These are phyloP conservation scores for Chironex yamaguchii DNA, from an alignment of 30 jellyfish, hydroid and myxozoan species.

Conservation along the genomic window DNA sequence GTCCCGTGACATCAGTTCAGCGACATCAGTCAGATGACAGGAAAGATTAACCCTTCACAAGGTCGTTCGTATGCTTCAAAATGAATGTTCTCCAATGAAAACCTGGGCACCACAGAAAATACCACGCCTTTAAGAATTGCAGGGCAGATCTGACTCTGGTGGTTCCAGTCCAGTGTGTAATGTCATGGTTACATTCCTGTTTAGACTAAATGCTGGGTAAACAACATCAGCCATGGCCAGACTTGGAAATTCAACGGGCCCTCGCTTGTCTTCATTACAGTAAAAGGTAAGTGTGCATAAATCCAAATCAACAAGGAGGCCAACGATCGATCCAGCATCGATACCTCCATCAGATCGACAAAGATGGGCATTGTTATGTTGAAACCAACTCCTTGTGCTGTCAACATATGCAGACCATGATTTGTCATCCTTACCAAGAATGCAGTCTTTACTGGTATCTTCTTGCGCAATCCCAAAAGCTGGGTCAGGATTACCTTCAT, in stretches of 20 bases:
- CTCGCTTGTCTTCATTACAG: conserved; percentile 90
- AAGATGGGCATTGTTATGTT: conserved; percentile 93
- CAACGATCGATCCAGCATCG: conserved; percentile 87
- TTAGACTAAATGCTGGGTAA: conserved; percentile 95
- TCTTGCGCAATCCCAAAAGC: conserved; percentile 93
- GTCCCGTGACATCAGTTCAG: no score
- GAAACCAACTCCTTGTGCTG: conserved; percentile 98
- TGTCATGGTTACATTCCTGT: conserved; percentile 91
- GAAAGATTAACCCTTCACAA: no score
- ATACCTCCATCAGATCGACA: conserved; percentile 97
- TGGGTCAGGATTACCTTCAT: conserved; percentile 97
- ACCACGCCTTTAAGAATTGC: not conserved
- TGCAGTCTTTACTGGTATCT: conserved; percentile 80
- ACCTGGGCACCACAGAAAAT: no score
- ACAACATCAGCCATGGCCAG: conserved; percentile 89
- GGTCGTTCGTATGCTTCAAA: no score
- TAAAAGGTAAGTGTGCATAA: conserved; percentile 77
- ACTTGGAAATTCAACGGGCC: conserved; percentile 91
- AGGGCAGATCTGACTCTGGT: conserved; percentile 33
- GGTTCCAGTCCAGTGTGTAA: conserved; percentile 85
- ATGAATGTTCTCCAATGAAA: no score
- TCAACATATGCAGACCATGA: conserved; percentile 98
- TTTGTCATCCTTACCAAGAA: conserved; percentile 88
- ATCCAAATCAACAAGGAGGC: conserved; percentile 86
- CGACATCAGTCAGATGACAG: no score